These are phyloP conservation scores for Bicyclus anynana DNA, from an alignment of 1,140 invertebrate genomes.

Conservation along the genomic window DNA sequence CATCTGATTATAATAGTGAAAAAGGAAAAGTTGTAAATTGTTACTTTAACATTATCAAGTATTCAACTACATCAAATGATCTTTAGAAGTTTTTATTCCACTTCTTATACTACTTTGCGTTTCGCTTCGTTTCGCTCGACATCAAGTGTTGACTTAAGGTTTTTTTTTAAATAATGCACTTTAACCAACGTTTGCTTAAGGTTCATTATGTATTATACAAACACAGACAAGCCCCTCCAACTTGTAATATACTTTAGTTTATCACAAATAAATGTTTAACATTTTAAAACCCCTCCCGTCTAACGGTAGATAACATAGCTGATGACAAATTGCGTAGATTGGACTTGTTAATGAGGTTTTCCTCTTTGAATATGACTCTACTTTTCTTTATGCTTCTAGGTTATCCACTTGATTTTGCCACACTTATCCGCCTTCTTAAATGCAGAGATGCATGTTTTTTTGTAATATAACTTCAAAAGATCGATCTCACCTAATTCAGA, in stretches of 20 bases:
- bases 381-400: too few species aligned
- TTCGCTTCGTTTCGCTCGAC: conserved; percentile 24
- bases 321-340: too few species aligned
- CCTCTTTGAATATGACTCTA: too few species aligned
- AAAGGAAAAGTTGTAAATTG: conserved; percentile 1
- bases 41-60: conserved; percentile 11
- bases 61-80: conserved; percentile 13
- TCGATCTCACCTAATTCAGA: too few species aligned
- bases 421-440: too few species aligned
- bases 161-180: not conserved
- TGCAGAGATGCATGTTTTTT: too few species aligned
- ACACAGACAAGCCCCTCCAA: conserved; percentile 6
- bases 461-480: too few species aligned
- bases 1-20: not conserved
- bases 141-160: conserved; percentile 9
- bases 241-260: not conserved
- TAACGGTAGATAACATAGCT: too few species aligned
- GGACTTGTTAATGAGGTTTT: too few species aligned
- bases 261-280: not conserved
- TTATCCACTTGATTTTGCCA: too few species aligned
- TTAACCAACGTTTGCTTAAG: not conserved
- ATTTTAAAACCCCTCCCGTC: too few species aligned
- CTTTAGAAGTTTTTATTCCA: conserved; percentile 12
- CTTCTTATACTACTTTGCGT: conserved; percentile 7
- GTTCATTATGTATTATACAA: not conserved